These are phyloP conservation scores for Falco rusticolus DNA, from an alignment of 2,797 vertebrate species.

Conservation along the genomic window DNA sequence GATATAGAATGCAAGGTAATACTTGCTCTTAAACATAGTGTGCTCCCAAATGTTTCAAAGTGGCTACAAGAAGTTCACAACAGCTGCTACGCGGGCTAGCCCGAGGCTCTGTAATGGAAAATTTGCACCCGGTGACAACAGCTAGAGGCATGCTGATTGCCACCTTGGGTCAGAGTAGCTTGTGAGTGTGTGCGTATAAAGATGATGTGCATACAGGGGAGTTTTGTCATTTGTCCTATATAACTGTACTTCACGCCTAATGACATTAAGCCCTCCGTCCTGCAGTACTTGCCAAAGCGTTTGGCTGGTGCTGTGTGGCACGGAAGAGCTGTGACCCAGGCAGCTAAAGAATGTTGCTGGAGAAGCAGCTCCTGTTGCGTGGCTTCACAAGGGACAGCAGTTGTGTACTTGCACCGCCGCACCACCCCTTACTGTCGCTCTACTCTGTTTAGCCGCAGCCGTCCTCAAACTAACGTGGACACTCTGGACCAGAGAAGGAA, in stretches of 20 bases:
- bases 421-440: accelerated
- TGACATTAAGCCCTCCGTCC: not conserved
- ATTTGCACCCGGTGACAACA: not conserved
- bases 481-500: not conserved
- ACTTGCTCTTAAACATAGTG: not conserved
- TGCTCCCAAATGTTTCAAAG: not conserved
- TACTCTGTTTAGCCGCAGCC: not conserved
- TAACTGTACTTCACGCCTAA: not conserved
- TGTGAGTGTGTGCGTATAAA: not conserved
- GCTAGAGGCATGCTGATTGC: not conserved
- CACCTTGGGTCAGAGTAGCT: not conserved
- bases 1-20: not conserved
- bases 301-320: not conserved
- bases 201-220: not conserved
- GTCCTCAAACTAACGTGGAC: not conserved
- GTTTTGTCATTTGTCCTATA: not conserved
- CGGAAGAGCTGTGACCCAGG: not conserved
- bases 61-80: not conserved
- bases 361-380: not conserved
- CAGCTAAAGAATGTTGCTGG: not conserved
- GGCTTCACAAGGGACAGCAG: not conserved
- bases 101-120: not conserved
- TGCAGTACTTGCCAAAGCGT: not conserved
- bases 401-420: accelerated
- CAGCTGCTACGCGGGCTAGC: not conserved